A percentile compares a stretch with the other conserved stretches of the same genome.
phyloP scores from a whole-genome alignment of 2,797 vertebrate species.

The Phylloscopus collybita region DNA sequence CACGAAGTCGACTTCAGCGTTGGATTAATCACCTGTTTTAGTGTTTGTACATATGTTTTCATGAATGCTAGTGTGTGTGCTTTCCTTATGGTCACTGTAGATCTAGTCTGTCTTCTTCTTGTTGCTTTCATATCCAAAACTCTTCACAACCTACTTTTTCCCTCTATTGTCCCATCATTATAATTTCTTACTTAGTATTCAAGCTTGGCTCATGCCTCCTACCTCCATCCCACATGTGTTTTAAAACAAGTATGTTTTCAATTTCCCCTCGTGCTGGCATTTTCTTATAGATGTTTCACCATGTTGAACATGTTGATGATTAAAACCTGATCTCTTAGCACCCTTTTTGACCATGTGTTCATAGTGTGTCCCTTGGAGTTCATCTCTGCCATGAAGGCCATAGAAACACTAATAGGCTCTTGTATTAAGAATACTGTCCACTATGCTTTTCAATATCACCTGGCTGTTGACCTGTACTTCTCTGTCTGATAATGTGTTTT shows the following conservation, averaged over 20 bases:
- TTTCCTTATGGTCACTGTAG: not conserved
- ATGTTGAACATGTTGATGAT: not conserved
- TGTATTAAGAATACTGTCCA: not conserved
- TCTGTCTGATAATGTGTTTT: not conserved
- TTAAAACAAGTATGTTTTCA: not conserved
- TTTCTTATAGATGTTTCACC: not conserved
- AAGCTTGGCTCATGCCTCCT: not conserved
- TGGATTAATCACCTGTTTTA: not conserved
- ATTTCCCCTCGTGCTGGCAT: not conserved
- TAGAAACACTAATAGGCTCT: not conserved
- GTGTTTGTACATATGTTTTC: not conserved
- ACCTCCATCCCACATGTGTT: not conserved
- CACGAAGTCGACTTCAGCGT: not conserved
- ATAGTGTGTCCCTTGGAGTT: not conserved
- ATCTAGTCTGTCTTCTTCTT: not conserved
- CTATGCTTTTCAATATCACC: not conserved
- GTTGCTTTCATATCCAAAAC: not conserved
- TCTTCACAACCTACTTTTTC: not conserved
- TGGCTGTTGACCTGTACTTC: not conserved
- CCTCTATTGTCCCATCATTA: not conserved
- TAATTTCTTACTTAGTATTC: not conserved
- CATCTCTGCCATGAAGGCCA: not conserved
- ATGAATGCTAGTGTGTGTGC: not conserved
- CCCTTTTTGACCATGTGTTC: not conserved
- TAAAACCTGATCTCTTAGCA: not conserved